A percentile compares a stretch with the other conserved stretches of the same genome.
Conservation (phyloP, 2,888 invertebrate species). For the Leptothorax acervorum region DNA sequence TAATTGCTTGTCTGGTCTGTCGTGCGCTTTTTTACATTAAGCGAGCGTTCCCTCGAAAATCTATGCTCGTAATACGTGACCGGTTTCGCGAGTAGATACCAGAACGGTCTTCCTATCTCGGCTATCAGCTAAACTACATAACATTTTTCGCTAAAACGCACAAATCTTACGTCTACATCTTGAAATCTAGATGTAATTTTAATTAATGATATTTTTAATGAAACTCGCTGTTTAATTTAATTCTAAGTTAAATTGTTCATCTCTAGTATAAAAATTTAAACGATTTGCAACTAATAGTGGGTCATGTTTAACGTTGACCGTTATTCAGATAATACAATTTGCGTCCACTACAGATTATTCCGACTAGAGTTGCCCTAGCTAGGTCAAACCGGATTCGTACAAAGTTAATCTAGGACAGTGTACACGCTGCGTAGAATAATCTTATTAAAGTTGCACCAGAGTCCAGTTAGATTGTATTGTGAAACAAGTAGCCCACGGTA, state of each 20-base stretch:
- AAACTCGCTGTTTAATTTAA: not conserved
- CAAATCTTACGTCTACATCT: not conserved
- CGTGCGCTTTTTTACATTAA: slow-evolving; percentile 29
- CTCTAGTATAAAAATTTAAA: not conserved
- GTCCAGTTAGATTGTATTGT: slow-evolving; percentile 42
- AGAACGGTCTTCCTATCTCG: not conserved
- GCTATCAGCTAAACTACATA: not conserved
- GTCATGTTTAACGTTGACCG: not conserved
- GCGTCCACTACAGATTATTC: slow-evolving; percentile 31
- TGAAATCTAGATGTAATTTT: not conserved
- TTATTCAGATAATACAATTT: slow-evolving; percentile 33
- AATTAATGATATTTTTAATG: not conserved
- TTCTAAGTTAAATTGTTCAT: not conserved
- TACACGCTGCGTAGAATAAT: slow-evolving; percentile 40
- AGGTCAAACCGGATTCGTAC: slow-evolving; percentile 40
- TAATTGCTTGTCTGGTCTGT: slow-evolving; percentile 48
- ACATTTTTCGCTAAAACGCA: not conserved
- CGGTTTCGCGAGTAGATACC: slow-evolving; percentile 30
- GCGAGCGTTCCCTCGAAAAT: slow-evolving; percentile 22
- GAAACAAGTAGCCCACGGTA: not conserved
- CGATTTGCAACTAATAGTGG: not conserved
- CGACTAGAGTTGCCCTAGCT: slow-evolving; percentile 12
- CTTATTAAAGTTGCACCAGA: slow-evolving; percentile 46
- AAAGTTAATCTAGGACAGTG: slow-evolving; percentile 44
- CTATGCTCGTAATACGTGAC: slow-evolving; percentile 50